Evolutionary conservation across 2,113 vertebrate genomes (phyloP).

Genomic region (Muntiacus reevesi): DNA sequence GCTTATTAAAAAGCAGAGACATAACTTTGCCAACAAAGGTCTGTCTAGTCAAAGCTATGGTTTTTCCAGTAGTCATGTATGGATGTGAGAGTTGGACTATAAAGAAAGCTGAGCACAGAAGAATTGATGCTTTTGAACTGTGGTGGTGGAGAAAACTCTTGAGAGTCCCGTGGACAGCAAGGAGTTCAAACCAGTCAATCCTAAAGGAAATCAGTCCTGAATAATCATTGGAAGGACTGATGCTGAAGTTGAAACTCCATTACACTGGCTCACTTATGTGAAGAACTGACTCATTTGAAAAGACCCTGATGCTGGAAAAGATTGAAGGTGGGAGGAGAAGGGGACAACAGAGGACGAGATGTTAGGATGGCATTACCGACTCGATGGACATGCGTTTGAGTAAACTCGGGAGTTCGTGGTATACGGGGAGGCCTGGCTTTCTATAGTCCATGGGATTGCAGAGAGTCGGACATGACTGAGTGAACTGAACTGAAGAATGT

Average conservation of each 20-base stretch:
- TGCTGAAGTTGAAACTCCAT: background rate
- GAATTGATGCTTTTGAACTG: background rate
- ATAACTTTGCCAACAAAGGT: background rate
- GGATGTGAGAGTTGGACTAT: background rate
- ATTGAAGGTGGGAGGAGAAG: background rate
- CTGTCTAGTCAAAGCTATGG: background rate
- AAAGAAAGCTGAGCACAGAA: background rate
- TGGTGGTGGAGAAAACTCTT: background rate
- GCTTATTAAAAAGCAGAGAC: background rate
- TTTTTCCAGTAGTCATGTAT: background rate
- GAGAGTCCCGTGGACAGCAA: background rate
- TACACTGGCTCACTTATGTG: background rate
- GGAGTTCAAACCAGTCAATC: background rate
- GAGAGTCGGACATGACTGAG: background rate
- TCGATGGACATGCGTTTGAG: background rate
- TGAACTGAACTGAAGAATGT: background rate
- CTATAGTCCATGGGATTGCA: accelerated
- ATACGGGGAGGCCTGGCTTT: background rate
- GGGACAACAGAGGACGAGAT: background rate
- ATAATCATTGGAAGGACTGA: background rate
- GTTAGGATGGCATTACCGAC: background rate
- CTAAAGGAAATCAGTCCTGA: background rate
- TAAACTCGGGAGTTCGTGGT: background rate
- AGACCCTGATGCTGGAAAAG: background rate
- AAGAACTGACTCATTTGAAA: background rate